Conservation (phyloP, 2,888 invertebrate genomes). For the Disparrhopalites patrizii region DNA sequence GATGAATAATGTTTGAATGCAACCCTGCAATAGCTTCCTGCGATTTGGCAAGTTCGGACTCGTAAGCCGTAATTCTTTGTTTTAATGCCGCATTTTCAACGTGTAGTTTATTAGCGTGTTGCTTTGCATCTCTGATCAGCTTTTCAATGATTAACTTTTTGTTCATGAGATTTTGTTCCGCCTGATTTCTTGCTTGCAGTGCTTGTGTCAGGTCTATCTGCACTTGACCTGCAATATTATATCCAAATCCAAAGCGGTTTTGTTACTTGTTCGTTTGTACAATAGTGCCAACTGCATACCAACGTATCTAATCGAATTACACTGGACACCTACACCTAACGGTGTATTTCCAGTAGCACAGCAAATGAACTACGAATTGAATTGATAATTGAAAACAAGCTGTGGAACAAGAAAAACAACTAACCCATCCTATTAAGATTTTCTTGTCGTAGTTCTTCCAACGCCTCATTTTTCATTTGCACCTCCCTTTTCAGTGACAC, state of each 20-base stretch:
- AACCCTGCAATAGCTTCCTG: slow-evolving; percentile 73
- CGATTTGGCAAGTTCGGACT: slow-evolving; percentile 74
- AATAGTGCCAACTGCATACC: no score
- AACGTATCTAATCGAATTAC: no score
- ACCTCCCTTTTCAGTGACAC: slow-evolving; percentile 70
- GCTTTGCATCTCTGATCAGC: slow-evolving; percentile 69
- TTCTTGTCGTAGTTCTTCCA: slow-evolving; percentile 76
- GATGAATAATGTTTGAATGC: slow-evolving; percentile 69
- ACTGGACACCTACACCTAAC: no score
- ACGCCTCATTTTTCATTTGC: slow-evolving; percentile 67
- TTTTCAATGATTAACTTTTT: slow-evolving; percentile 63
- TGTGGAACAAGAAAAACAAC: no score
- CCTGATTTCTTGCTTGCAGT: slow-evolving; percentile 70
- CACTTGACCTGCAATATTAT: slow-evolving; percentile 58
- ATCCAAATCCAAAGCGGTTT: no score
- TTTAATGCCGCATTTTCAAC: slow-evolving; percentile 65
- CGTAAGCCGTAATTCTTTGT: slow-evolving; percentile 72
- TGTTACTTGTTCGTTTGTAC: no score
- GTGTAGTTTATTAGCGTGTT: slow-evolving; percentile 69
- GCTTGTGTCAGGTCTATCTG: slow-evolving; percentile 73
- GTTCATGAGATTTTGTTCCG: slow-evolving; percentile 73
- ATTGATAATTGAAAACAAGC: no score
- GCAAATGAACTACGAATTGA: no score
- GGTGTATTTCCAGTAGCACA: no score
- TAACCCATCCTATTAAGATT: slow-evolving; percentile 67